A percentile compares a stretch with the other conserved stretches of the same genome.
These are phyloP conservation scores for Bursaphelenchus okinawaensis DNA, from an alignment of 2,888 invertebrate species.

Conservation along the genomic window DNA sequence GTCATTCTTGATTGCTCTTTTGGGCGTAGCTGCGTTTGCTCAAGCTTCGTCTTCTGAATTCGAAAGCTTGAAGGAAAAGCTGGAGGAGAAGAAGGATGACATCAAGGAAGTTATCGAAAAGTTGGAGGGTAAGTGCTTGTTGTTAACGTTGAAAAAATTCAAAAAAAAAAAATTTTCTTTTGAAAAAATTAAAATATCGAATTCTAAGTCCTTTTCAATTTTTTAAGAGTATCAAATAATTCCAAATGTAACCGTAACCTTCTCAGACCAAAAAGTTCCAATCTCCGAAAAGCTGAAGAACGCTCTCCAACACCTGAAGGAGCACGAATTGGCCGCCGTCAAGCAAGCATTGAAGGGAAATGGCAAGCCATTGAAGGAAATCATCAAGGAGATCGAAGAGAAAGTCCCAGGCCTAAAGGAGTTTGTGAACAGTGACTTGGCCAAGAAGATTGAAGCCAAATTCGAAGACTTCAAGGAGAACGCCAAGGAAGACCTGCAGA, in stretches of 20 bases:
- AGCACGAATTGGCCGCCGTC: not conserved
- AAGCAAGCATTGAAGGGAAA: not conserved
- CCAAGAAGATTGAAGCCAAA: no score
- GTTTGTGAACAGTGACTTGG: not conserved
- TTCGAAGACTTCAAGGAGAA: no score
- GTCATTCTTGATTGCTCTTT: not conserved
- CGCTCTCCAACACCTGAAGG: not conserved
- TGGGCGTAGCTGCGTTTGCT: not conserved
- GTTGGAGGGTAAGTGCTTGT: not conserved
- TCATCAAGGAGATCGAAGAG: not conserved
- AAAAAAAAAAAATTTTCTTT: not conserved
- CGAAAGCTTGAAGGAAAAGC: not conserved
- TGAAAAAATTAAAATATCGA: not conserved
- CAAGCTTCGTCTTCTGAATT: no score
- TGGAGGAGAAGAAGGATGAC: not conserved
- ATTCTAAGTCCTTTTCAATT: not conserved
- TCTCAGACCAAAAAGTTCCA: not conserved
- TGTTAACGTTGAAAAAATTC: not conserved
- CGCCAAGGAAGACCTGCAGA: not conserved
- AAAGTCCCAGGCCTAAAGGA: not conserved
- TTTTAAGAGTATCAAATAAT: no score
- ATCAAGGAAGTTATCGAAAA: slow-evolving; percentile 1
- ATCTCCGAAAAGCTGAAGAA: not conserved
- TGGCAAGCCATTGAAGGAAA: not conserved
- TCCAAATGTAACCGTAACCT: no score